These are phyloP conservation scores for Kuschelorhynchus macadamiae DNA, from an alignment of 2,888 invertebrate species.

Conservation along the genomic window DNA sequence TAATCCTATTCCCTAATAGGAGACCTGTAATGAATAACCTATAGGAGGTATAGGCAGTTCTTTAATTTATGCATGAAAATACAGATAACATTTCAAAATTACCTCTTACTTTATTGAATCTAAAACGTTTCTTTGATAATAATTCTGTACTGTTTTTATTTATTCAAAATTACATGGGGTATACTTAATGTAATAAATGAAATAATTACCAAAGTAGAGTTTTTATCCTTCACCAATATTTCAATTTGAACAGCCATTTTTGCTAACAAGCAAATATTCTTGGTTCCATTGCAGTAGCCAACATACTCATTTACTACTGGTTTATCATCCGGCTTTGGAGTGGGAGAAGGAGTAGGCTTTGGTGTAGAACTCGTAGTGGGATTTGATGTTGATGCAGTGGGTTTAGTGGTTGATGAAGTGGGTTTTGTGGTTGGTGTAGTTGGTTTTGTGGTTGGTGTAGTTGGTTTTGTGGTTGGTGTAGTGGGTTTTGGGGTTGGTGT, in stretches of 20 bases:
- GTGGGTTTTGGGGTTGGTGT: conserved; percentile 60
- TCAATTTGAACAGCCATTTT: conserved; percentile 79
- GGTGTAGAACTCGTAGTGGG: conserved; percentile 60
- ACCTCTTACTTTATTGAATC: too few relatives aligned
- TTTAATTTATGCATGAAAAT: too few relatives aligned
- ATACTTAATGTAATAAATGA: too few relatives aligned
- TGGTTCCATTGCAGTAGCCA: conserved; percentile 64
- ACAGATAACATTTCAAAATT: too few relatives aligned
- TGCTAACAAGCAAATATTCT: conserved; percentile 74
- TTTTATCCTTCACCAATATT: conserved; percentile 66
- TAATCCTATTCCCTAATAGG: too few relatives aligned
- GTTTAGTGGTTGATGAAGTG: conserved; percentile 65
- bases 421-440: conserved; percentile 66
- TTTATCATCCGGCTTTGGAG: conserved; percentile 59
- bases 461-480: conserved; percentile 59
- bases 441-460: conserved; percentile 51
- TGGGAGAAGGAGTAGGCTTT: conserved; percentile 59
- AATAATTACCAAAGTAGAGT: conserved; percentile 32
- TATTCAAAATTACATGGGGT: too few relatives aligned
- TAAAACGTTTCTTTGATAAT: too few relatives aligned
- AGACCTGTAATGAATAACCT: too few relatives aligned
- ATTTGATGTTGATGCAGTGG: conserved; percentile 61
- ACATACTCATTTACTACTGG: conserved; percentile 71
- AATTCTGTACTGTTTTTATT: too few relatives aligned
- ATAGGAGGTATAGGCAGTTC: too few relatives aligned